Percentiles rank a stretch among this genome's conserved stretches.
Conservation (phyloP, 2,888 invertebrate species). For the Arrhopalites spinosus region DNA sequence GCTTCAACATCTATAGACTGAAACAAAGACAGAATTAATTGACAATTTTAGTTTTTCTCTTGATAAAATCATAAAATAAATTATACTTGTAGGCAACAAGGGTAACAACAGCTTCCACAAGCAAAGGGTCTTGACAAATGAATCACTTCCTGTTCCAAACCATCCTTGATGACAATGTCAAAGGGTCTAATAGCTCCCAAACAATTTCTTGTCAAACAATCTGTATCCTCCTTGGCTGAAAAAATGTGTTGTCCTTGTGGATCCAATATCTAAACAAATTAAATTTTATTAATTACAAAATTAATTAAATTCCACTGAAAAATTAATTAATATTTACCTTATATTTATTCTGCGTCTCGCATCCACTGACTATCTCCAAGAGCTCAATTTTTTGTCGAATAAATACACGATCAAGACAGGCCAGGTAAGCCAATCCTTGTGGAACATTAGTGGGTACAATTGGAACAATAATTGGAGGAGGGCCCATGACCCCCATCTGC, state of each 20-base stretch:
- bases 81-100: constrained; percentile 30
- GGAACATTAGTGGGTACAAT: constrained; percentile 67
- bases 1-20: background rate
- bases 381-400: constrained; percentile 82
- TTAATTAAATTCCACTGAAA: background rate
- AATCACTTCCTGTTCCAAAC: constrained; percentile 6
- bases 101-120: constrained; percentile 16
- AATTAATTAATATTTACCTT: too few species aligned
- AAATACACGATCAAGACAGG: constrained; percentile 80
- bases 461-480: too few species aligned
- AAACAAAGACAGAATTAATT: too few species aligned
- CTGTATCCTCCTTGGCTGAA: constrained; percentile 19
- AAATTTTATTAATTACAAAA: background rate
- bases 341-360: constrained; percentile 20
- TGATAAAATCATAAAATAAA: too few species aligned
- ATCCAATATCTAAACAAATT: background rate
- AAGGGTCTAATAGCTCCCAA: constrained; percentile 11
- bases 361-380: constrained; percentile 63
- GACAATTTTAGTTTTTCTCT: too few species aligned
- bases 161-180: constrained; percentile 9
- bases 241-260: background rate
- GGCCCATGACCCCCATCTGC: background rate
- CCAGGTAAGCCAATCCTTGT: constrained; percentile 87
- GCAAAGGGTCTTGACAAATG: constrained; percentile 14
- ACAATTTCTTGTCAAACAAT: constrained; percentile 24